Evolutionary conservation across 2,888 invertebrate genomes (phyloP), one percentile per base, ranked within the genome.

Genomic region (Ommatoiulus sabulosus): DNA sequence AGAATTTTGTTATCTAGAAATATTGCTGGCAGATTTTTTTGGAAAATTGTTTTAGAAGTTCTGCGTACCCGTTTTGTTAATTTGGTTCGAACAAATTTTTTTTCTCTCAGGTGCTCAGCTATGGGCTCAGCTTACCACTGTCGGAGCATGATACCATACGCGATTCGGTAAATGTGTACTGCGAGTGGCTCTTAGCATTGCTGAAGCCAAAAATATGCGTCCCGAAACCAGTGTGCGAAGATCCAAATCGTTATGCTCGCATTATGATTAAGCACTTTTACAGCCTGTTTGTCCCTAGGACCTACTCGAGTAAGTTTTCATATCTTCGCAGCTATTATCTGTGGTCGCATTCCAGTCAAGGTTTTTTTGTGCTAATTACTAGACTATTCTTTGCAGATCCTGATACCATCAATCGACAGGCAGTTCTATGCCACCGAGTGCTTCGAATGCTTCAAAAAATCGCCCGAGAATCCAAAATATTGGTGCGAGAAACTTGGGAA

Each of bases 161-260:
- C 90, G 98, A 98, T 93, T 99, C 98, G 92, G 98, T 98, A 84
- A 97, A 97, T 92, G 96, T 99, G 57, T 99, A 99, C 92, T 98
- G 98, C 92, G 98, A 99, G 92, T 99, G 99, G 99, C 93, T 99
- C 90, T 96, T 97, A 0, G 97, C 98, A 3, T 93, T 99, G 90
- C 95, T 97, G 90, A 95, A 95, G 44, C 97, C 97, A 0, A 96
- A 97, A 91, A 95, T 97, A 88, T 96, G 97, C 91, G 96, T 98
- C 24, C 99, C 99, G 0, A 95, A 95, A 90, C 98, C 98, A 0
- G 95, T 99, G 15, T 94, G 95, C 85, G 97, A 97, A 89, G 96
- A 97, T 92, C 97, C 98, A 0, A 97, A 97, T 92, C 94, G 96
- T 90, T 99, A 98, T 93, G 96, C 97, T 0, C 94, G 97, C 90